phyloP scores from a whole-genome alignment of 2,113 vertebrate species.

The Platichthys stellatus region DNA sequence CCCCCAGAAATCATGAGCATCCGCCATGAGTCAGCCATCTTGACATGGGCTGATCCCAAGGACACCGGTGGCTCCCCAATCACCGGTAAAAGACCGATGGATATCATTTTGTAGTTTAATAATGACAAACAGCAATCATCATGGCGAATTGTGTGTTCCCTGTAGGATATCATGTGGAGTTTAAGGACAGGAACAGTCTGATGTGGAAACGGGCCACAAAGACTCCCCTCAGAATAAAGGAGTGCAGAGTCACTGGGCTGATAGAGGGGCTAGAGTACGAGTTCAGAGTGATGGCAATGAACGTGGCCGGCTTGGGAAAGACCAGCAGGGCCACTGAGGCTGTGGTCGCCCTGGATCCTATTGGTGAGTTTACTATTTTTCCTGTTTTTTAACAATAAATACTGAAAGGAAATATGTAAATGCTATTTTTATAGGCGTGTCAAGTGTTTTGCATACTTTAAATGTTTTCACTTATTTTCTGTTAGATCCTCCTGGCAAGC shows the following conservation, averaged over 20 bases:
- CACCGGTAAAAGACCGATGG: conserved; percentile 85
- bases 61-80: conserved; percentile 95
- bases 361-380: conserved; percentile 84
- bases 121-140: too few relatives aligned
- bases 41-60: conserved; percentile 93
- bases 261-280: conserved; percentile 98
- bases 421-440: neutral
- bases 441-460: neutral
- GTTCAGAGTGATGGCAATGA: conserved; percentile 98
- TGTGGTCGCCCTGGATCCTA: conserved; percentile 94
- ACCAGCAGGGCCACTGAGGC: conserved; percentile 92
- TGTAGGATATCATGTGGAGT: conserved; percentile 94
- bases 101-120: neutral
- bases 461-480: conserved; percentile 15
- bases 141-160: conserved; percentile 7
- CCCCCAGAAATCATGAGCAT: conserved; percentile 91
- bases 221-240: conserved; percentile 93
- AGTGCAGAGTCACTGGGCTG: conserved; percentile 93
- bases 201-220: conserved; percentile 96
- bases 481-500: conserved; percentile 97
- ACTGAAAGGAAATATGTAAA: neutral
- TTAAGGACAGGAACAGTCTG: conserved; percentile 97
- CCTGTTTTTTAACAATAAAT: neutral
- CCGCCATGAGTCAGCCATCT: conserved; percentile 90
- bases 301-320: conserved; percentile 94